Evolutionary conservation across 1,140 invertebrate species (phyloP), one percentile per base, ranked within the genome.

Genomic region (Lepidurus packardi): DNA sequence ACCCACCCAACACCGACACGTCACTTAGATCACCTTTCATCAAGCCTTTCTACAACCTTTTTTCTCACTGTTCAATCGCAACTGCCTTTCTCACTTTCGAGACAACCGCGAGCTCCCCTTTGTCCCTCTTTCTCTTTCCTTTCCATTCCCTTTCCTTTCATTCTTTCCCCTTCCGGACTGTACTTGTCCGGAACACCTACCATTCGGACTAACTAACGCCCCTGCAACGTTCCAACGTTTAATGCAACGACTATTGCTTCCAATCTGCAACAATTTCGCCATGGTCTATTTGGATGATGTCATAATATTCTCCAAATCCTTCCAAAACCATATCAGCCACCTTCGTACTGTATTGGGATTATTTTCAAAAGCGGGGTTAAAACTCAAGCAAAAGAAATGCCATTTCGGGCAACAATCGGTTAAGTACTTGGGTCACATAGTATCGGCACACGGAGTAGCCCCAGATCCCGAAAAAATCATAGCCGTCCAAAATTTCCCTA

Each of bases 231-330:
- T 86, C 73, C 83, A 86, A 73, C 81, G 84, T 7, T 79, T 87
- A 0, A 81, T 87, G 43, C 84, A 87, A 45, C 47, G 80, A 34
- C 76, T 84, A n/a, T 47, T 86, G 5, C 79, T 9, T 7, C 43
- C 44, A 1, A 53, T 25, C 13, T 13, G 10, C 79, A 76, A 84
- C 9, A 81, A 82, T 44, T 87, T 85, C 77, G 78, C 43, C 74
- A 81, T 84, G 74, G 81, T 84, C 0, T 89, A 87, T 80, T 76
- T 89, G 0, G 88, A 90, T 80, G 89, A 90, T 80, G 84, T 90
- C 43, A 82, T 89, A 4, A 81, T 89, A 7, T 86, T 82, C 73
- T 85, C 83, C 0, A 79, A 76, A 41, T 76, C 24, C 13, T 76
- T 79, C 25, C 79, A 82, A 11, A 79, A 85, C 79, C 85, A 86